These are phyloP conservation scores for Lacerta bilineata DNA, from an alignment of 2,797 vertebrate species.

Conservation along the genomic window DNA sequence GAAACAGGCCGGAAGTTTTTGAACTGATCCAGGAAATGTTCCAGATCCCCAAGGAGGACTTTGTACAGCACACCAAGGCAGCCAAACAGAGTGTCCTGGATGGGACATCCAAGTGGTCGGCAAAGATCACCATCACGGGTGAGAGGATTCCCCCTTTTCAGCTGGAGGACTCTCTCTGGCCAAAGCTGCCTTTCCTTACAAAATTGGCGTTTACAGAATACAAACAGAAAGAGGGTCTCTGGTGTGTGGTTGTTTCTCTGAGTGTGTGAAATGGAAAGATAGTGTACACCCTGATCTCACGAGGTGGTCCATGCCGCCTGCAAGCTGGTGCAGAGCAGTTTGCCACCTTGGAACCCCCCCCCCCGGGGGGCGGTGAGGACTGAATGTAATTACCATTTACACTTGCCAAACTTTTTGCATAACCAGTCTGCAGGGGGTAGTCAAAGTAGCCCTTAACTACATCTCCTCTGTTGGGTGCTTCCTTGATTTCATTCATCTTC, in stretches of 20 bases:
- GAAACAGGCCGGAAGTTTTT: conserved; percentile 95
- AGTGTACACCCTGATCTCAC: neutral
- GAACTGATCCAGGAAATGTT: conserved; percentile 98
- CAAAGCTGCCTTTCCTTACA: neutral
- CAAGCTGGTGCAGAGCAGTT: neutral
- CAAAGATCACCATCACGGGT: conserved; percentile 98
- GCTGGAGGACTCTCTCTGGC: neutral
- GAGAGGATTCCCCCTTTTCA: conserved; percentile 37
- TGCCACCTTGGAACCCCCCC: neutral
- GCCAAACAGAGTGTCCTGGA: conserved; percentile 97
- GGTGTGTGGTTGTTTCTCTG: neutral
- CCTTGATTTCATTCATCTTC: no score
- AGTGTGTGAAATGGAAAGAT: neutral
- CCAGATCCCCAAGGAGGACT: conserved; percentile 92
- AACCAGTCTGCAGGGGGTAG: no score
- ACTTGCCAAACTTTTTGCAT: neutral
- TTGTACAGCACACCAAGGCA: conserved; percentile 89
- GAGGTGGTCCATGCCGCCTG: no score
- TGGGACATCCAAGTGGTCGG: conserved; percentile 98
- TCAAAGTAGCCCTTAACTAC: no score
- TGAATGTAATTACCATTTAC: neutral
- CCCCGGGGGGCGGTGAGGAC: neutral
- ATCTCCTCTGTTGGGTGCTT: no score
- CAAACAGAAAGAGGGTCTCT: neutral
- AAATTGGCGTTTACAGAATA: neutral